phyloP scores from a whole-genome alignment of 2,888 invertebrate genomes.

The Synanthedon tipuliformis region DNA sequence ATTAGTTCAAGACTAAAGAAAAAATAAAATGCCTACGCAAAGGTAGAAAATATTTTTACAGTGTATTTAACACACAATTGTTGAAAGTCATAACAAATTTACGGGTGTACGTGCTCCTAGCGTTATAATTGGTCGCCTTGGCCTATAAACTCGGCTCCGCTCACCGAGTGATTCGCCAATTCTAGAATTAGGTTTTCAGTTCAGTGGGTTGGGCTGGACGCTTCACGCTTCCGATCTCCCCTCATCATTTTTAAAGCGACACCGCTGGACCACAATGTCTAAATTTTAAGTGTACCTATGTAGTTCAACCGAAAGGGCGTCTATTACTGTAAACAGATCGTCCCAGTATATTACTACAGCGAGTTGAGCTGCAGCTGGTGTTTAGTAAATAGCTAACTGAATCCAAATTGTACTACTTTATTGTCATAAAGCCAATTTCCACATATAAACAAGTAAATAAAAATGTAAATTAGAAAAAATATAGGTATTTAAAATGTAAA shows the following conservation, averaged over 20 bases:
- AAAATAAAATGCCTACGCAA: conserved; percentile 1
- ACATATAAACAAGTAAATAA: too few species aligned
- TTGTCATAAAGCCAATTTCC: too few species aligned
- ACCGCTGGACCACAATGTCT: not conserved
- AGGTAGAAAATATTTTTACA: conserved; percentile 1
- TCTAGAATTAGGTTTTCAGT: conserved; percentile 69
- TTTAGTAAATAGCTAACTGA: too few species aligned
- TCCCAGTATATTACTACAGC: too few species aligned
- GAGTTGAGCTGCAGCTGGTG: too few species aligned
- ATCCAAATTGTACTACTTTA: too few species aligned
- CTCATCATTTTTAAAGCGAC: not conserved
- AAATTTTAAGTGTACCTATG: not conserved
- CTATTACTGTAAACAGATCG: not conserved
- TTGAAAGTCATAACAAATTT: conserved; percentile 17
- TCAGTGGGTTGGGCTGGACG: conserved; percentile 52
- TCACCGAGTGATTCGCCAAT: conserved; percentile 55
- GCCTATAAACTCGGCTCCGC: conserved; percentile 53
- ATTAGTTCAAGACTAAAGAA: not conserved
- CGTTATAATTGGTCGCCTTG: conserved; percentile 56
- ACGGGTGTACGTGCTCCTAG: conserved; percentile 22
- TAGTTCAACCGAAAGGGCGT: not conserved
- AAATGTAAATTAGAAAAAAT: too few species aligned
- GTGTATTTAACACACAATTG: conserved; percentile 8
- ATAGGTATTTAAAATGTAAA: too few species aligned
- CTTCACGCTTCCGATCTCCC: conserved; percentile 44